Conservation (phyloP, 2,888 invertebrate genomes). For the Xestia ashworthii region DNA sequence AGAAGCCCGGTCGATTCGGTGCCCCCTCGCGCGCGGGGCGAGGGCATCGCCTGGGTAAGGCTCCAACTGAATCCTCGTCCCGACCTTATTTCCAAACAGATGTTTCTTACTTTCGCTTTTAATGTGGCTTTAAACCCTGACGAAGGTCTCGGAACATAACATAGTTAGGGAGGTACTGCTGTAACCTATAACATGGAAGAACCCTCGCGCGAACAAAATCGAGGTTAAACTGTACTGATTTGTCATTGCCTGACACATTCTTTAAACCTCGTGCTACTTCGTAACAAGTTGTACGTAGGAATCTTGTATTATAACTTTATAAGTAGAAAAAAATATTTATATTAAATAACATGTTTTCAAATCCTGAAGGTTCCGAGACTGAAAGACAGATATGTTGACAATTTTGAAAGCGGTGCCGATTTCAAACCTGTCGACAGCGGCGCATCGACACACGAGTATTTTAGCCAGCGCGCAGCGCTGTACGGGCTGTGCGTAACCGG, state of each 20-base stretch:
- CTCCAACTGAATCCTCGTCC: conserved; percentile 61
- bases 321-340: too few species aligned
- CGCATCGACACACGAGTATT: not conserved
- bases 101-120: conserved; percentile 65
- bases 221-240: conserved; percentile 11
- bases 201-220: conserved; percentile 14
- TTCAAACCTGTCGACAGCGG: too few species aligned
- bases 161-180: not conserved
- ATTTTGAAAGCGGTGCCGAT: not conserved
- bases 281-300: not conserved
- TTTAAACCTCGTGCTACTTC: conserved; percentile 4
- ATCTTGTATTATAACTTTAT: too few species aligned
- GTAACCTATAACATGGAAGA: conserved; percentile 6
- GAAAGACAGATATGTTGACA: not conserved
- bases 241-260: not conserved
- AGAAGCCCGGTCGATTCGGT: conserved; percentile 81
- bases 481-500: not conserved
- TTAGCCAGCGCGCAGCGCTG: not conserved
- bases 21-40: conserved; percentile 67
- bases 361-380: not conserved
- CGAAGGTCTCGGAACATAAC: conserved; percentile 24
- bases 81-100: conserved; percentile 68
- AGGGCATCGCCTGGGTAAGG: conserved; percentile 65
- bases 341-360: conserved; percentile 6
- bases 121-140: conserved; percentile 47